Evolutionary conservation across 1,140 invertebrate genomes (phyloP).

Genomic region (Battus philenor): DNA sequence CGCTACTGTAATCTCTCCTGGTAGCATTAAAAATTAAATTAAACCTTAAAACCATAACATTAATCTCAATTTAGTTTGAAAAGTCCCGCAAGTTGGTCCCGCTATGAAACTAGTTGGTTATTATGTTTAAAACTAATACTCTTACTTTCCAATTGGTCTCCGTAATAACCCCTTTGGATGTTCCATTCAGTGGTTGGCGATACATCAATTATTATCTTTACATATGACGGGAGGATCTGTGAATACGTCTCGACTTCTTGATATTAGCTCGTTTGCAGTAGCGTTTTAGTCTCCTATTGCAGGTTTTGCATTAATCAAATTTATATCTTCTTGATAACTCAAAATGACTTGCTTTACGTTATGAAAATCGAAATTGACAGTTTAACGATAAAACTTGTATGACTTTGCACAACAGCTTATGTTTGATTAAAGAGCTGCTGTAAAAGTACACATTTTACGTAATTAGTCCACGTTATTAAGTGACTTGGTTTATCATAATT

Average conservation of each 20-base stretch:
- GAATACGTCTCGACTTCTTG: slow-evolving; percentile 19
- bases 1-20: slow-evolving; percentile 24
- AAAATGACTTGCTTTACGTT: too few relatives aligned
- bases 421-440: too few relatives aligned
- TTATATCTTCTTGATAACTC: too few relatives aligned
- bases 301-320: too few relatives aligned
- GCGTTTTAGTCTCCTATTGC: too few relatives aligned
- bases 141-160: slow-evolving; percentile 9
- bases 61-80: slow-evolving; percentile 3
- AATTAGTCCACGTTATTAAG: too few relatives aligned
- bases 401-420: too few relatives aligned
- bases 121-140: slow-evolving; percentile 2
- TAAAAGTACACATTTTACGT: too few relatives aligned
- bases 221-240: slow-evolving; percentile 18
- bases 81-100: slow-evolving; percentile 3
- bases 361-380: too few relatives aligned
- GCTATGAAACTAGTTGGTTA: slow-evolving; percentile 6
- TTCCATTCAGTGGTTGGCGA: slow-evolving; percentile 9
- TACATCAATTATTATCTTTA: slow-evolving; percentile 27
- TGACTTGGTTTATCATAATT: too few relatives aligned
- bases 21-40: slow-evolving; percentile 11
- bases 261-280: too few relatives aligned
- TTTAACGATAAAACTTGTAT: too few relatives aligned
- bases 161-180: not conserved
- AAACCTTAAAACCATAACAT: slow-evolving; percentile 9